Evolutionary conservation across 2,888 invertebrate genomes (phyloP).

Genomic region (Hylaea fasciaria): DNA sequence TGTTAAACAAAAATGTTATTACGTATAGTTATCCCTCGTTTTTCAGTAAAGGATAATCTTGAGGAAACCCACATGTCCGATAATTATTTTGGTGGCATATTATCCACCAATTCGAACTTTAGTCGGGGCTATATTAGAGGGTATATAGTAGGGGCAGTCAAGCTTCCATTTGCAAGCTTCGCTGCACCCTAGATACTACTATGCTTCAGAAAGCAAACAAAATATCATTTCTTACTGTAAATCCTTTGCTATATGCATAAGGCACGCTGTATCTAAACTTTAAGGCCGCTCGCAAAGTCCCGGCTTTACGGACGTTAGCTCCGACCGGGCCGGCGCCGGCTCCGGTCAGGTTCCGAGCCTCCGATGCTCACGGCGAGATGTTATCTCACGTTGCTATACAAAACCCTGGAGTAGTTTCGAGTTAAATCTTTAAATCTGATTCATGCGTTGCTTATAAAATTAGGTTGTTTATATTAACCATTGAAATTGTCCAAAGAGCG

Average conservation of each 20-base stretch:
- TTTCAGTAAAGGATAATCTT: no score
- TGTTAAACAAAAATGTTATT: no score
- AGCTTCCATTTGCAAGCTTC: no score
- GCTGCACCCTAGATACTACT: not conserved
- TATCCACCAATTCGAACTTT: no score
- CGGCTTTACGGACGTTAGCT: conserved; percentile 17
- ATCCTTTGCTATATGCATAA: conserved; percentile 14
- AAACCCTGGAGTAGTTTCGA: conserved; percentile 5
- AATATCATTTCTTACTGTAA: conserved; percentile 17
- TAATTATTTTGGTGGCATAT: no score
- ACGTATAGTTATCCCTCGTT: no score
- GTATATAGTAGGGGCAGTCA: no score
- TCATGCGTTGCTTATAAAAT: no score
- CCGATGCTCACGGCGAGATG: not conserved
- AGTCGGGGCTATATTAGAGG: no score
- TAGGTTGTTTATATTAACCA: no score
- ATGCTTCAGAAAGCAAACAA: not conserved
- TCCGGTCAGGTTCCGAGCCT: not conserved
- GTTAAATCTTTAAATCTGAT: not conserved
- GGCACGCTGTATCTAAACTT: conserved; percentile 12
- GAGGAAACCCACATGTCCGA: no score
- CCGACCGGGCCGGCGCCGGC: not conserved
- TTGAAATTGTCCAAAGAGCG: no score
- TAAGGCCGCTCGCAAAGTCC: conserved; percentile 19
- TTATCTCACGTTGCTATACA: not conserved